Evolutionary conservation across 2,888 invertebrate genomes (phyloP).

Genomic region (Dasypogon diadema): DNA sequence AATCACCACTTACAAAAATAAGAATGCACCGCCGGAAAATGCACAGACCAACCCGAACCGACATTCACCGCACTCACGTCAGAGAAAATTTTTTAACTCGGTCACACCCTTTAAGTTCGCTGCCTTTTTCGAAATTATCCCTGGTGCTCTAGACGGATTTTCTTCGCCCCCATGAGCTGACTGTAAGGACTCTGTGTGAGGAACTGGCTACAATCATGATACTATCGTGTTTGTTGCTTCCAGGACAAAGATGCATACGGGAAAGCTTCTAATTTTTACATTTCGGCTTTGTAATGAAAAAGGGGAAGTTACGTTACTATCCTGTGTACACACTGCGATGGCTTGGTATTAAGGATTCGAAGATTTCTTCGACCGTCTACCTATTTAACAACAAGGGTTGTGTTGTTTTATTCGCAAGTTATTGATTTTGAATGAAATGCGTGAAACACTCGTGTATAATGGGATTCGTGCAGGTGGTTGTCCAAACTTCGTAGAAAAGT

Average conservation of each 20-base stretch:
- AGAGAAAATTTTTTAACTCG: conserved; percentile 64
- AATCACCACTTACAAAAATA: conserved; percentile 23
- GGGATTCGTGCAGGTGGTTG: not conserved
- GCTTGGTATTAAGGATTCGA: conserved; percentile 2
- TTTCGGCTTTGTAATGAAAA: conserved; percentile 13
- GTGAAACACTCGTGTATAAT: not conserved
- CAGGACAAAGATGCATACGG: conserved; percentile 25
- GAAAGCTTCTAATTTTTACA: conserved; percentile 15
- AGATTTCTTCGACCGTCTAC: not conserved
- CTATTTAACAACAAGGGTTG: not conserved
- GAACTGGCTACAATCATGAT: not conserved
- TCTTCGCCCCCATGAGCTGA: not conserved
- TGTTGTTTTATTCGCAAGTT: not conserved
- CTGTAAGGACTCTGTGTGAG: conserved; percentile 1
- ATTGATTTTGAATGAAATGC: conserved; percentile 20
- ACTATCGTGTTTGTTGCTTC: not conserved
- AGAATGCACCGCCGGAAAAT: conserved; percentile 42
- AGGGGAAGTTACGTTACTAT: conserved; percentile 36
- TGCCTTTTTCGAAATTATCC: conserved; percentile 51
- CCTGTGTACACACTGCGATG: not conserved
- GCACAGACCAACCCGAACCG: conserved; percentile 39
- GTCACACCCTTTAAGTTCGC: conserved; percentile 68
- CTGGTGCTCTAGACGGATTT: not conserved
- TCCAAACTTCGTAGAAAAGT: not conserved
- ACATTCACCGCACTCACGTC: conserved; percentile 35